Percentiles rank a stretch among this genome's conserved stretches.
Conservation (phyloP, 1,140 invertebrate genomes). For the Sminthurides bifidus region DNA sequence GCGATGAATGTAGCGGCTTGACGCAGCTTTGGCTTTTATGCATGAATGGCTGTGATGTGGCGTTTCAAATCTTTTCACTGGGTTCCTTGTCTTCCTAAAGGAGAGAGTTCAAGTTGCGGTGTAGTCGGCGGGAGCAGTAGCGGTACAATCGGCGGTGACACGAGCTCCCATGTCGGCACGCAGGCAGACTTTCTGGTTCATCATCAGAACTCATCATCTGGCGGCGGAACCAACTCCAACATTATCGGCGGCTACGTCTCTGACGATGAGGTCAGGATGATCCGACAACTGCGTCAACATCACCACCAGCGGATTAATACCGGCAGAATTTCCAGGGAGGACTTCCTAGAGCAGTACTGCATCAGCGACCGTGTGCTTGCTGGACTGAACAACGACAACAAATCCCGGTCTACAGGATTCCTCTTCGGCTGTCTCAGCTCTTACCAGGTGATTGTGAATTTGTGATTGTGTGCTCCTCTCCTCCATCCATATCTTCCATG, state of each 20-base stretch:
- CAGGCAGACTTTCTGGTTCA: not conserved
- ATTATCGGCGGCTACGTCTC: conserved; percentile 28
- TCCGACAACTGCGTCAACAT: conserved; percentile 6
- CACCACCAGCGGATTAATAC: conserved; percentile 34
- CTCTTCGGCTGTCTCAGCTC: conserved; percentile 76
- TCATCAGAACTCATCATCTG: not conserved
- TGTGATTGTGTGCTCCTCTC: not conserved
- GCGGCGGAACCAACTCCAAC: not conserved
- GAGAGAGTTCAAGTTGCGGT: too few species aligned
- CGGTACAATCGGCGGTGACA: not conserved
- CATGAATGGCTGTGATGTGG: too few species aligned
- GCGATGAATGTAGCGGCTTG: too few species aligned
- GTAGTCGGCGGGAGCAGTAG: not conserved
- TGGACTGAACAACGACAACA: conserved; percentile 54
- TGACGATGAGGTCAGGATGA: conserved; percentile 34
- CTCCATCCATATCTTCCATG: not conserved
- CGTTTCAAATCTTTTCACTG: too few species aligned
- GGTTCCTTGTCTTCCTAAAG: too few species aligned
- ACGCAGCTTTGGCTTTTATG: too few species aligned
- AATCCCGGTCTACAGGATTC: conserved; percentile 47
- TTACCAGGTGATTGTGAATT: conserved; percentile 44
- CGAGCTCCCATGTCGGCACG: not conserved
- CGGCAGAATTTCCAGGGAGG: conserved; percentile 75
- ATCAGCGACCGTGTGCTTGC: conserved; percentile 78
- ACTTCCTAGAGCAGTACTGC: conserved; percentile 80